phyloP scores from a whole-genome alignment of 2,888 invertebrate genomes.

The Macrosiphum euphorbiae region DNA sequence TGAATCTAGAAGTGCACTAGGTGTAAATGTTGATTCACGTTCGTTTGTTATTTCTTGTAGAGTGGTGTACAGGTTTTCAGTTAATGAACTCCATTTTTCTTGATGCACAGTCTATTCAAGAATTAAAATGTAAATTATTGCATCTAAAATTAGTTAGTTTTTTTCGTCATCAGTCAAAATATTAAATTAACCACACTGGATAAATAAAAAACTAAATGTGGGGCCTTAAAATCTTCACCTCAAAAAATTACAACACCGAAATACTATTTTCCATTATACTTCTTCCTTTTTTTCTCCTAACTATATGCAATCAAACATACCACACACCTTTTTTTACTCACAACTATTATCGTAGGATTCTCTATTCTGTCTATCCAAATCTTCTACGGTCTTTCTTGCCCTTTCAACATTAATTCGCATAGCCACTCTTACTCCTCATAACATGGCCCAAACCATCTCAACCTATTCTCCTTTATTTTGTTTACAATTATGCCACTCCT shows the following conservation, averaged over 20 bases:
- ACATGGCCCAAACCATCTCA: too few relatives aligned
- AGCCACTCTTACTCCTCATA: too few relatives aligned
- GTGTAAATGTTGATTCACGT: constrained; percentile 68
- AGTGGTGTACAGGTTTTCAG: constrained; percentile 79
- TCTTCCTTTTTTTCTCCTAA: too few relatives aligned
- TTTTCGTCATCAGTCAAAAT: neutral
- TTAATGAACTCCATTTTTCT: constrained; percentile 79
- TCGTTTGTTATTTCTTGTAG: constrained; percentile 78
- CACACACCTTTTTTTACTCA: too few relatives aligned
- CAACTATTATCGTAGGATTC: too few relatives aligned
- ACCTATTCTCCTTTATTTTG: too few relatives aligned
- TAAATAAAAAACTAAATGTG: neutral
- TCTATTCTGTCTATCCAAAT: too few relatives aligned
- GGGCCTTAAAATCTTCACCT: neutral
- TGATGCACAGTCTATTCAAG: constrained; percentile 77
- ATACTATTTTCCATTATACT: neutral
- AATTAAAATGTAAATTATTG: neutral
- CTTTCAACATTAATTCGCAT: too few relatives aligned
- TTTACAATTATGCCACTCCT: too few relatives aligned
- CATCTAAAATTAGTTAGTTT: neutral
- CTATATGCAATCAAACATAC: neutral
- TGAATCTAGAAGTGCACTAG: constrained; percentile 66
- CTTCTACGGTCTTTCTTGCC: too few relatives aligned
- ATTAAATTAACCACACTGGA: neutral
- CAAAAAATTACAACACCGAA: neutral